A percentile compares a stretch with the other conserved stretches of the same genome.
Conservation (phyloP, 2,888 invertebrate species). For the Chesias legatella region DNA sequence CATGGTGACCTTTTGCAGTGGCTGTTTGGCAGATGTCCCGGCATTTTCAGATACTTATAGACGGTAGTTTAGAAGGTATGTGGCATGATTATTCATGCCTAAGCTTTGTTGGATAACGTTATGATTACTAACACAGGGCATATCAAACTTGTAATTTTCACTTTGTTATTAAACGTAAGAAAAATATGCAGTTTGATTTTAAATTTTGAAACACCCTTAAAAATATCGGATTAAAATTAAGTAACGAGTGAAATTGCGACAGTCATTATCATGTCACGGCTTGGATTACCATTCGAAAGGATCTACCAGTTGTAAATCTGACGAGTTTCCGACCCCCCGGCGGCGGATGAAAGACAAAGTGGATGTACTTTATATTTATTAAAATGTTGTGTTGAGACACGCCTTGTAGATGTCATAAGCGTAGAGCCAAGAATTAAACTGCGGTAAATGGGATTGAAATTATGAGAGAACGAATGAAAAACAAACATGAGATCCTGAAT, state of each 20-base stretch:
- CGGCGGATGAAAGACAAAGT: conserved; percentile 34
- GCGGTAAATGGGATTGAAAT: too few relatives aligned
- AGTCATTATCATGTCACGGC: conserved; percentile 54
- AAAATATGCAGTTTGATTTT: too few relatives aligned
- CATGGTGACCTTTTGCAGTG: conserved; percentile 10
- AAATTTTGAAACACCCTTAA: too few relatives aligned
- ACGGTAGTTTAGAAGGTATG: too few relatives aligned
- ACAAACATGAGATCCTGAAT: too few relatives aligned
- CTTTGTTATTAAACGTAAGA: too few relatives aligned
- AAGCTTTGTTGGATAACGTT: too few relatives aligned
- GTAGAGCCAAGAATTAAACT: not conserved
- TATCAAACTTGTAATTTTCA: too few relatives aligned
- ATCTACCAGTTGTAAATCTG: conserved; percentile 28
- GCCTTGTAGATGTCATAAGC: conserved; percentile 1
- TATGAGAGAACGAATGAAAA: too few relatives aligned
- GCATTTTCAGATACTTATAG: not conserved
- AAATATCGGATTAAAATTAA: conserved; percentile 4
- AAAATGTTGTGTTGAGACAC: conserved; percentile 1
- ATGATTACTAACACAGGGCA: too few relatives aligned
- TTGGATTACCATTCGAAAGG: conserved; percentile 51
- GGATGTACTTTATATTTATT: conserved; percentile 35
- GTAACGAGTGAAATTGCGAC: conserved; percentile 6
- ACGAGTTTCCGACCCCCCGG: conserved; percentile 37
- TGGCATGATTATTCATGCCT: too few relatives aligned
- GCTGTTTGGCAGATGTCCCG: not conserved